These are phyloP conservation scores for Plagodis dolabraria DNA, from an alignment of 2,888 invertebrate species.

Conservation along the genomic window DNA sequence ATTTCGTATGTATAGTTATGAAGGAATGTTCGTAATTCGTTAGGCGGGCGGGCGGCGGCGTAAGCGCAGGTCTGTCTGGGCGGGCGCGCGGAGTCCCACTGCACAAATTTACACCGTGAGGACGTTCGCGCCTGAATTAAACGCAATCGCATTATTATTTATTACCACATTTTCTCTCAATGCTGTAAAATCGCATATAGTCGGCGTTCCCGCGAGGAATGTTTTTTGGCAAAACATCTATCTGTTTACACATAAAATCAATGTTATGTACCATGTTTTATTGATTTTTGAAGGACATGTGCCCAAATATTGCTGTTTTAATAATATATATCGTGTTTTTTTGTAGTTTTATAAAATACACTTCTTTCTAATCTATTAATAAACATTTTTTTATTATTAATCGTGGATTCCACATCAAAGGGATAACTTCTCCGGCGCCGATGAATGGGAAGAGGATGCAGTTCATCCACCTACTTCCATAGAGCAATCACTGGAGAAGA, in stretches of 20 bases:
- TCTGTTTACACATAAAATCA: background rate
- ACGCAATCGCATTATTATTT: conserved; percentile 72
- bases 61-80: conserved; percentile 36
- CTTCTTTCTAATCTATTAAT: too few relatives aligned
- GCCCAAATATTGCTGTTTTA: too few relatives aligned
- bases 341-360: too few relatives aligned
- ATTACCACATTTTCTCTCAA: conserved; percentile 67
- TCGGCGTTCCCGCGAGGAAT: conserved; percentile 51
- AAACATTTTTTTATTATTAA: too few relatives aligned
- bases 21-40: conserved; percentile 1
- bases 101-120: conserved; percentile 39
- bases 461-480: too few relatives aligned
- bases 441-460: too few relatives aligned
- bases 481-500: too few relatives aligned
- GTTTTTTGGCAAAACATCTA: conserved; percentile 62
- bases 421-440: too few relatives aligned
- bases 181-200: conserved; percentile 63
- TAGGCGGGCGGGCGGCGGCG: conserved; percentile 36
- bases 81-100: conserved; percentile 55
- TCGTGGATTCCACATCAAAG: too few relatives aligned
- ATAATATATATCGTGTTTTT: too few relatives aligned
- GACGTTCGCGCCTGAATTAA: conserved; percentile 55
- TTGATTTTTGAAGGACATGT: background rate
- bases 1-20: too few relatives aligned
- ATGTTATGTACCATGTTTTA: conserved; percentile 2